These are phyloP conservation scores for Melangyna quadrimaculata DNA, from an alignment of 2,888 invertebrate genomes.

Conservation along the genomic window DNA sequence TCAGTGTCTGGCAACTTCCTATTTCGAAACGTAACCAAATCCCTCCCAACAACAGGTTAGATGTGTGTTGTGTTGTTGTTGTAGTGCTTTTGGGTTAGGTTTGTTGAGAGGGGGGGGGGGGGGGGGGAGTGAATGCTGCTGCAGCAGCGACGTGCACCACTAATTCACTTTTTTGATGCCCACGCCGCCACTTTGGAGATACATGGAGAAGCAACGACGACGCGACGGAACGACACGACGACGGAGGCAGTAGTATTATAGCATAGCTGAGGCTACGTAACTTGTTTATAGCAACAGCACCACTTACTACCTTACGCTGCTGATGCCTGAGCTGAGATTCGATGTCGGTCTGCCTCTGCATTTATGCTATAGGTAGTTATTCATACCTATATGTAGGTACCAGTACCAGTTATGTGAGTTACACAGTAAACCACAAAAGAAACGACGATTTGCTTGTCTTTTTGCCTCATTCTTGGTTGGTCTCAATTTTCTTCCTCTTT, in stretches of 20 bases:
- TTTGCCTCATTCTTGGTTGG: conserved; percentile 62
- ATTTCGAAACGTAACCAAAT: conserved; percentile 72
- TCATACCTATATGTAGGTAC: conserved; percentile 31
- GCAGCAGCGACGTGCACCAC: conserved; percentile 69
- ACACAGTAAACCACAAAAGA: conserved; percentile 72
- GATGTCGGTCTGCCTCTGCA: conserved; percentile 34
- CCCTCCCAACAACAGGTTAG: conserved; percentile 72
- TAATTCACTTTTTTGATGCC: conserved; percentile 72
- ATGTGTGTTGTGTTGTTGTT: conserved; percentile 30
- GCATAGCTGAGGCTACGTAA: conserved; percentile 61
- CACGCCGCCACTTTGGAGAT: conserved; percentile 55
- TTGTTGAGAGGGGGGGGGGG: neutral
- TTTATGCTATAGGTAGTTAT: conserved; percentile 13
- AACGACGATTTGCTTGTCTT: conserved; percentile 60
- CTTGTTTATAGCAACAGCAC: conserved; percentile 67
- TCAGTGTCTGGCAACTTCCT: conserved; percentile 71
- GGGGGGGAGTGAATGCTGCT: too few species aligned
- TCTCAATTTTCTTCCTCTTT: conserved; percentile 70
- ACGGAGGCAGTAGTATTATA: conserved; percentile 16
- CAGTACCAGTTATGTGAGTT: conserved; percentile 68
- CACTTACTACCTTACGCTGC: conserved; percentile 50
- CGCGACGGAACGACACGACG: conserved; percentile 9
- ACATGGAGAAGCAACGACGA: conserved; percentile 44
- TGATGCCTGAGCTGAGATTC: conserved; percentile 52
- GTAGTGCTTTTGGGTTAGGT: neutral